phyloP scores from a whole-genome alignment of 2,797 vertebrate species.

The Podargus strigoides region DNA sequence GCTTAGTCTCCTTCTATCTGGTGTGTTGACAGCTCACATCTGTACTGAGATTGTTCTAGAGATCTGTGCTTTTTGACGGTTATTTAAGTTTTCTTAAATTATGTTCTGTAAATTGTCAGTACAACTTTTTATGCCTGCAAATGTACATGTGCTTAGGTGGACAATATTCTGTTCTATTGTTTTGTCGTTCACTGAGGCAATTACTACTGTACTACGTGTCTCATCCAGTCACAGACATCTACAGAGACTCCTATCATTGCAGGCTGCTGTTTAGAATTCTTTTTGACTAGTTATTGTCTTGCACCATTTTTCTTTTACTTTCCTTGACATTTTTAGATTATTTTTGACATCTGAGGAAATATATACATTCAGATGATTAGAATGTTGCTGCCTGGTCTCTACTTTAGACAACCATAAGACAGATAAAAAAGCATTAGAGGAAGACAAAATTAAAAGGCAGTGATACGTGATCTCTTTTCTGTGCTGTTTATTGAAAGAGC shows the following conservation, averaged over 20 bases:
- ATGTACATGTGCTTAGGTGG: background rate
- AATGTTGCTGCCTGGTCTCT: background rate
- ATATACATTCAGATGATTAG: background rate
- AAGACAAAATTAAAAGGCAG: conserved; percentile 19
- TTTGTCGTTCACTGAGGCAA: background rate
- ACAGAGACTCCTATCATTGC: background rate
- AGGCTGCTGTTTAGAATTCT: background rate
- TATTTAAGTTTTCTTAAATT: background rate
- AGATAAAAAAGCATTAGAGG: background rate
- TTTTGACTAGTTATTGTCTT: conserved; percentile 13
- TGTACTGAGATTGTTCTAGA: background rate
- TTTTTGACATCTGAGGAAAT: conserved; percentile 36
- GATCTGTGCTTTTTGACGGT: background rate
- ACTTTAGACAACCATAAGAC: background rate
- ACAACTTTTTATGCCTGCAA: background rate
- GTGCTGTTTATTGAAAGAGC: background rate
- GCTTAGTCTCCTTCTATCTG: background rate
- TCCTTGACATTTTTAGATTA: background rate
- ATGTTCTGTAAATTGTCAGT: background rate
- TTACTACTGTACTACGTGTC: background rate
- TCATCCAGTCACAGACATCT: background rate
- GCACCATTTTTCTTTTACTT: background rate
- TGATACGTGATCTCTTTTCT: background rate
- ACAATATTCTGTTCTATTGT: background rate
- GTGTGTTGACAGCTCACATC: background rate